phyloP scores from a whole-genome alignment of 2,113 vertebrate species.

The Osmerus eperlanus region DNA sequence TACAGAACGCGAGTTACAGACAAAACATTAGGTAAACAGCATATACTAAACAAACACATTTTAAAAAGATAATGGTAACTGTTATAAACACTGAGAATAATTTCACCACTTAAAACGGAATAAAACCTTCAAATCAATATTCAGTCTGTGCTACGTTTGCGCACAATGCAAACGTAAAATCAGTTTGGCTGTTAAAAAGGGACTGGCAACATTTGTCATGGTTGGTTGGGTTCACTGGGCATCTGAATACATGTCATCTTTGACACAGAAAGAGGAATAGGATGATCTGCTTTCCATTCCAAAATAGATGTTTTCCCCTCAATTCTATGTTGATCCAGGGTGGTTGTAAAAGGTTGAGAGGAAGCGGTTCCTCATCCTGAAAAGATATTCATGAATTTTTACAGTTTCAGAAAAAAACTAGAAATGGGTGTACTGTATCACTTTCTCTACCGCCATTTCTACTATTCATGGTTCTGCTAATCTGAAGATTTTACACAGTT shows the following conservation, averaged over 20 bases:
- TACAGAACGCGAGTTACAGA: not conserved
- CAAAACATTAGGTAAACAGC: constrained; percentile 1
- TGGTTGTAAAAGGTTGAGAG: not conserved
- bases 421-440: not conserved
- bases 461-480: constrained; percentile 39
- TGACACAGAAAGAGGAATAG: constrained; percentile 33
- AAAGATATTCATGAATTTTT: constrained; percentile 34
- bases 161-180: too few relatives aligned
- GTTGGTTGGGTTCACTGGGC: constrained; percentile 35
- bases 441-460: constrained; percentile 19
- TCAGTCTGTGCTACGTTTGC: too few relatives aligned
- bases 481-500: constrained; percentile 55
- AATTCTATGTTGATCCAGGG: constrained; percentile 47
- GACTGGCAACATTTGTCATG: not conserved
- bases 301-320: constrained; percentile 1
- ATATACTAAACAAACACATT: constrained; percentile 1
- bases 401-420: constrained; percentile 28
- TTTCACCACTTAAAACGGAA: not conserved
- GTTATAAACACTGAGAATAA: not conserved
- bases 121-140: not conserved
- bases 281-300: not conserved
- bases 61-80: not conserved
- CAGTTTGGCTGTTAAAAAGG: too few relatives aligned
- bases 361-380: constrained; percentile 39
- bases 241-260: constrained; percentile 48